Evolutionary conservation across 1,140 invertebrate genomes (phyloP).

Genomic region (Ruditapes philippinarum): DNA sequence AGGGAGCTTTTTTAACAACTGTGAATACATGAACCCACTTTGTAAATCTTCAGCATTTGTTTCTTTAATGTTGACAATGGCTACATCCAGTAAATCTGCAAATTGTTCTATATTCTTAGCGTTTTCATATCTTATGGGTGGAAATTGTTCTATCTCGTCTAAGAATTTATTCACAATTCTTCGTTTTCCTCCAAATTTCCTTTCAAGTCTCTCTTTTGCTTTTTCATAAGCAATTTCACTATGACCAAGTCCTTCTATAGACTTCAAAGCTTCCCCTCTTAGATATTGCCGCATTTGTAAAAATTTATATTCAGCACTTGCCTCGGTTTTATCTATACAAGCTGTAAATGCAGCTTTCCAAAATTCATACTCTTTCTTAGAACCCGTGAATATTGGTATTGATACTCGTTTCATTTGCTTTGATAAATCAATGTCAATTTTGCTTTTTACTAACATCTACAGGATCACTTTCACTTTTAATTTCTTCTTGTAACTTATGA

Average conservation of each 20-base stretch:
- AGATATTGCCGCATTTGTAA: slow-evolving; percentile 27
- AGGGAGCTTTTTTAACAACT: not conserved
- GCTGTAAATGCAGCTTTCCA: not conserved
- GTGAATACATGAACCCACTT: not conserved
- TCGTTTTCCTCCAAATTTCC: not conserved
- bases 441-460: too few species aligned
- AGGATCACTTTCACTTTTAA: too few species aligned
- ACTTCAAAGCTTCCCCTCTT: slow-evolving; percentile 16
- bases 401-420: not conserved
- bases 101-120: slow-evolving; percentile 2
- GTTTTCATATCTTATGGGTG: slow-evolving; percentile 9
- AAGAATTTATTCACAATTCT: not conserved
- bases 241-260: slow-evolving; percentile 21
- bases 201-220: not conserved
- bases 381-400: not conserved
- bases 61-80: not conserved
- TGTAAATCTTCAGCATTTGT: not conserved
- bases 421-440: not conserved
- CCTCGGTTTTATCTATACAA: slow-evolving; percentile 35
- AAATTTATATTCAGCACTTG: slow-evolving; percentile 15
- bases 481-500: too few species aligned
- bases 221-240: slow-evolving; percentile 48
- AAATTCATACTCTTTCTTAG: not conserved
- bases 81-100: slow-evolving; percentile 11
- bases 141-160: not conserved